Evolutionary conservation across 1,140 invertebrate genomes (phyloP).

Genomic region (Plutomurus gul): DNA sequence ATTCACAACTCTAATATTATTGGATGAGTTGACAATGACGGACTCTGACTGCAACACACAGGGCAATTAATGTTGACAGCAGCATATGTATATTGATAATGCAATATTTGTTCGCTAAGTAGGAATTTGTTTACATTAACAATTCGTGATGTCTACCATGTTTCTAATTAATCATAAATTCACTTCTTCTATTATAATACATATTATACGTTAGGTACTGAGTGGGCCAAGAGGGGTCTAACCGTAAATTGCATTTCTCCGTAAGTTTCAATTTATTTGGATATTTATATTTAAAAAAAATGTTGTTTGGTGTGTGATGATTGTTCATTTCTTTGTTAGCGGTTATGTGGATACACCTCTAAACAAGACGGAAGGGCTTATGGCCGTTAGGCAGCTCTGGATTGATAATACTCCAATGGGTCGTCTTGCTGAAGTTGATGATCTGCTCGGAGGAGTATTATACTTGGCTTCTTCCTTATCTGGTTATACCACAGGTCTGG

Average conservation of each 20-base stretch:
- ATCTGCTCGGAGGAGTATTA: slow-evolving; percentile 49
- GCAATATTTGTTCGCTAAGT: too few species aligned
- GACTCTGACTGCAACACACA: too few species aligned
- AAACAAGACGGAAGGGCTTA: slow-evolving; percentile 43
- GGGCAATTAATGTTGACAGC: too few species aligned
- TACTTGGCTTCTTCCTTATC: slow-evolving; percentile 51
- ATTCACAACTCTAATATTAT: too few species aligned
- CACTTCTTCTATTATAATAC: too few species aligned
- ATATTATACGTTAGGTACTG: not conserved
- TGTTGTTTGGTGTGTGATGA: not conserved
- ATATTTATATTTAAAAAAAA: not conserved
- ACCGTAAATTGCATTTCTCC: slow-evolving; percentile 52
- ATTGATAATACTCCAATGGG: slow-evolving; percentile 50
- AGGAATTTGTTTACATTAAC: too few species aligned
- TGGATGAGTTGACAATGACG: too few species aligned
- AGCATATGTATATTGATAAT: too few species aligned
- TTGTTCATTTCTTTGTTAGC: slow-evolving; percentile 15
- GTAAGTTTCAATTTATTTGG: slow-evolving; percentile 36
- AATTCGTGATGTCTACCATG: too few species aligned
- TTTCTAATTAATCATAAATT: too few species aligned
- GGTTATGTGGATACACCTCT: slow-evolving; percentile 53
- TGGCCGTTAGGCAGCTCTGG: slow-evolving; percentile 45
- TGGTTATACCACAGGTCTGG: slow-evolving; percentile 50
- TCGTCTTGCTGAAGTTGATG: slow-evolving; percentile 49
- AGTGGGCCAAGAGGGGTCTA: slow-evolving; percentile 50